Evolutionary conservation across 2,888 invertebrate species (phyloP).

Genomic region (Callyntrura guangdongensis): DNA sequence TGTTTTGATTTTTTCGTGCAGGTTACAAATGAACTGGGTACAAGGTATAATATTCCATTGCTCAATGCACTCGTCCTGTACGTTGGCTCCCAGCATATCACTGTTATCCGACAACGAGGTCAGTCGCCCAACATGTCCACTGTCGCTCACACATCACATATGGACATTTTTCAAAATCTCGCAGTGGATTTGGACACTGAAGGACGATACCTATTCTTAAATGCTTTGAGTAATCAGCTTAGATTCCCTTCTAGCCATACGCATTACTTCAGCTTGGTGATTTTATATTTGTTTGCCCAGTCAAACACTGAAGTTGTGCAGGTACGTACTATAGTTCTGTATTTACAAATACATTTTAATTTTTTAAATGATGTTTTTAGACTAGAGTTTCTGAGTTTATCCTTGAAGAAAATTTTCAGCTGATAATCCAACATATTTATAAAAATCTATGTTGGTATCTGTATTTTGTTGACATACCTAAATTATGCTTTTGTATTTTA

Average conservation of each 20-base stretch:
- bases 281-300: slow-evolving; percentile 98
- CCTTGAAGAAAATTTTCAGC: slow-evolving; percentile 69
- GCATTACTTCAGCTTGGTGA: slow-evolving; percentile 99
- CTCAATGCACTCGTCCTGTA: slow-evolving; percentile 99
- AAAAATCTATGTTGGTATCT: not conserved
- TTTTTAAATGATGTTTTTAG: slow-evolving; percentile 73
- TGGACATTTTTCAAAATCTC: slow-evolving; percentile 99
- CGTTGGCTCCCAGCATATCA: slow-evolving; percentile 98
- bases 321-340: slow-evolving; percentile 87
- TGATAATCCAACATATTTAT: slow-evolving; percentile 35
- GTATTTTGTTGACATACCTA: slow-evolving; percentile 1
- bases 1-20: slow-evolving; percentile 70
- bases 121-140: slow-evolving; percentile 98
- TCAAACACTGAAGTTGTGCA: slow-evolving; percentile 99
- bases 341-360: not conserved
- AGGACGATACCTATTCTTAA: slow-evolving; percentile 97
- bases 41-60: slow-evolving; percentile 97
- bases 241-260: slow-evolving; percentile 99
- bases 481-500: too few relatives aligned
- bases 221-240: slow-evolving; percentile 99
- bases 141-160: slow-evolving; percentile 99
- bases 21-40: slow-evolving; percentile 94
- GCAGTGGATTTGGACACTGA: slow-evolving; percentile 99
- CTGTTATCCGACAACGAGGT: slow-evolving; percentile 95
- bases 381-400: slow-evolving; percentile 76